These are phyloP conservation scores for Drosophila paulistorum DNA, from an alignment of 1,140 invertebrate species.

Conservation along the genomic window DNA sequence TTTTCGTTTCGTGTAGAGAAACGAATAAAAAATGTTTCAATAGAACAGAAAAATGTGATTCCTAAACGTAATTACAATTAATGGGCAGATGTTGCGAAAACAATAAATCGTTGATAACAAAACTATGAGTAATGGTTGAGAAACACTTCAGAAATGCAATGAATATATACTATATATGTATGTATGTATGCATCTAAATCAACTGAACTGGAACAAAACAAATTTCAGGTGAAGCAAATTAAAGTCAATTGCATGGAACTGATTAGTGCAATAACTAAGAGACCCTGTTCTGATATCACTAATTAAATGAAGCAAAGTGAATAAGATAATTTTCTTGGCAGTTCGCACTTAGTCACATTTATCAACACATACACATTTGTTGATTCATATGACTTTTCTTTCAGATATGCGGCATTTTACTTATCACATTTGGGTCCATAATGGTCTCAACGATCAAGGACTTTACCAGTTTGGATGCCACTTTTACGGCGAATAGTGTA, in stretches of 20 bases:
- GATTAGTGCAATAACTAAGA: too few species aligned
- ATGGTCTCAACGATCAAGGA: constrained; percentile 84
- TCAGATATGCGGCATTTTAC: constrained; percentile 86
- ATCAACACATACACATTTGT: too few species aligned
- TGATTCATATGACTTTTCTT: neutral
- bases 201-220: neutral
- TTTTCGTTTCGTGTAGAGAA: neutral
- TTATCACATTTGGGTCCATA: constrained; percentile 86
- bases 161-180: constrained; percentile 20
- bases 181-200: too few species aligned
- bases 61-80: constrained; percentile 57
- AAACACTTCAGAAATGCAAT: constrained; percentile 5
- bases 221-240: neutral
- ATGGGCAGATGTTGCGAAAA: constrained; percentile 58
- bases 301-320: too few species aligned
- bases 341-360: too few species aligned
- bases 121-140: constrained; percentile 36
- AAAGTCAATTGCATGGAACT: too few species aligned
- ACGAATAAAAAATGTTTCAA: constrained; percentile 18
- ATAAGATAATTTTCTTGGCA: too few species aligned
- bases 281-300: too few species aligned
- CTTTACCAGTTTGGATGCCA: constrained; percentile 83
- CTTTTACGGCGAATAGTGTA: constrained; percentile 84
- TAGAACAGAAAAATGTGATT: constrained; percentile 53
- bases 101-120: constrained; percentile 28